Evolutionary conservation across 2,797 vertebrate species (phyloP).

Genomic region (Gobionotothen gibberifrons): DNA sequence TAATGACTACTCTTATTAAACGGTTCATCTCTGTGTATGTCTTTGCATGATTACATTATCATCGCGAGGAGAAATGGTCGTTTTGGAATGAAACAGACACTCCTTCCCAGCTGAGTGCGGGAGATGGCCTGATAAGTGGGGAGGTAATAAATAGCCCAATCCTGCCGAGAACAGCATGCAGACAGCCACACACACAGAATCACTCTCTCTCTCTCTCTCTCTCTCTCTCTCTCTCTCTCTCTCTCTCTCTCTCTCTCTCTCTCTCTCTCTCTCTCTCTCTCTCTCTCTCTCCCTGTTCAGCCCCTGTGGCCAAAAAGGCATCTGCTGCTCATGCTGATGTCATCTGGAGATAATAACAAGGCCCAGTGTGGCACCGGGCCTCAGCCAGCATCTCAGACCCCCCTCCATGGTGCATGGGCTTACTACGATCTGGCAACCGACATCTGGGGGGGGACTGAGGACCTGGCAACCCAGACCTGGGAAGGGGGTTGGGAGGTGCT

Average conservation of each 20-base stretch:
- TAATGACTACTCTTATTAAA: constrained; percentile 51
- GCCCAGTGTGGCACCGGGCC: constrained; percentile 75
- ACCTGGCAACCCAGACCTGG: constrained; percentile 61
- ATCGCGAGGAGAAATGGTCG: constrained; percentile 36
- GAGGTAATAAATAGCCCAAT: constrained; percentile 77
- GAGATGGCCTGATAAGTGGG: constrained; percentile 72
- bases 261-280: not conserved
- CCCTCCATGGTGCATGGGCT: constrained; percentile 59
- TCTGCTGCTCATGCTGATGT: constrained; percentile 84
- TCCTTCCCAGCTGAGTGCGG: constrained; percentile 47
- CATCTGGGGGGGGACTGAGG: constrained; percentile 37
- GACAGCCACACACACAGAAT: constrained; percentile 20
- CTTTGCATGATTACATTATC: constrained; percentile 52
- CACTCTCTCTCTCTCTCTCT: constrained; percentile 1
- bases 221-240: constrained; percentile 11
- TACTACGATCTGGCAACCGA: constrained; percentile 67
- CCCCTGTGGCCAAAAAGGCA: constrained; percentile 80
- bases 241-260: constrained; percentile 16
- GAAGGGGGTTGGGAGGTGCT: constrained; percentile 8
- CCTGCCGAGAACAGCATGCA: constrained; percentile 64
- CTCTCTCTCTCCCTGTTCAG: constrained; percentile 31
- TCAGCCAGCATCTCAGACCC: constrained; percentile 69
- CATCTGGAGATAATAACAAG: constrained; percentile 84
- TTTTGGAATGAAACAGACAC: constrained; percentile 58
- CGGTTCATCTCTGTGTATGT: constrained; percentile 11